Evolutionary conservation across 2,888 invertebrate genomes (phyloP).

Genomic region (Chloroclysta siterata): DNA sequence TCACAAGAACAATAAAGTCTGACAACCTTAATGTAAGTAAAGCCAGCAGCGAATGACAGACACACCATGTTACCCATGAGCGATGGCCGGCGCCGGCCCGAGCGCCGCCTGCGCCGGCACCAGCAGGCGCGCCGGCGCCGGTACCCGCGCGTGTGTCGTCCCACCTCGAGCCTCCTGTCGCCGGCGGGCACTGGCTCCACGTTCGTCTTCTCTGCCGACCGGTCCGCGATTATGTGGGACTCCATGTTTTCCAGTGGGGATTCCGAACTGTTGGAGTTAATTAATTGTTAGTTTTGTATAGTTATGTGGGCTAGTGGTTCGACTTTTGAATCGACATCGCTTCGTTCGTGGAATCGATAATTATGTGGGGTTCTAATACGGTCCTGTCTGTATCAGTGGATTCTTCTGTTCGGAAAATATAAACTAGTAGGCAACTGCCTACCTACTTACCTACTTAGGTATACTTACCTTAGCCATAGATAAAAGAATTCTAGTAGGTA

Average conservation of each 20-base stretch:
- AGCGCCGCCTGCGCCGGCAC: slow-evolving; percentile 77
- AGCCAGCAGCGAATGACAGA: slow-evolving; percentile 67
- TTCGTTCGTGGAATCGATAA: too few species aligned
- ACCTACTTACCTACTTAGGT: too few species aligned
- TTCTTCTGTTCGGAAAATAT: too few species aligned
- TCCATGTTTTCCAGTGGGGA: slow-evolving; percentile 71
- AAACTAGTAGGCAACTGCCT: too few species aligned
- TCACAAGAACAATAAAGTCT: too few species aligned
- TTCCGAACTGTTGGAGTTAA: slow-evolving; percentile 59
- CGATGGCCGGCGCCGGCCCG: slow-evolving; percentile 73
- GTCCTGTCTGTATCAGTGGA: too few species aligned
- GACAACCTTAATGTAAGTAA: too few species aligned
- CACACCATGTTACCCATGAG: slow-evolving; percentile 84
- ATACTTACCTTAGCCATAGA: too few species aligned
- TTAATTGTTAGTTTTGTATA: background rate
- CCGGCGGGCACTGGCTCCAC: slow-evolving; percentile 39
- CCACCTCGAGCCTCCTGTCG: slow-evolving; percentile 61
- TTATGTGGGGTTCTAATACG: too few species aligned
- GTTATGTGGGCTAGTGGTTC: too few species aligned
- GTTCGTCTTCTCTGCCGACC: slow-evolving; percentile 64
- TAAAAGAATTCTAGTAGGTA: too few species aligned
- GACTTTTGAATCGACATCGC: too few species aligned
- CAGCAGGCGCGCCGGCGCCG: slow-evolving; percentile 65
- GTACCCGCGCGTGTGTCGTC: slow-evolving; percentile 70
- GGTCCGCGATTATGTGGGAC: slow-evolving; percentile 75